Percentiles rank a stretch among this genome's conserved stretches.
Evolutionary conservation across 2,797 vertebrate genomes (phyloP).

Genomic region (Acanthis flammea): DNA sequence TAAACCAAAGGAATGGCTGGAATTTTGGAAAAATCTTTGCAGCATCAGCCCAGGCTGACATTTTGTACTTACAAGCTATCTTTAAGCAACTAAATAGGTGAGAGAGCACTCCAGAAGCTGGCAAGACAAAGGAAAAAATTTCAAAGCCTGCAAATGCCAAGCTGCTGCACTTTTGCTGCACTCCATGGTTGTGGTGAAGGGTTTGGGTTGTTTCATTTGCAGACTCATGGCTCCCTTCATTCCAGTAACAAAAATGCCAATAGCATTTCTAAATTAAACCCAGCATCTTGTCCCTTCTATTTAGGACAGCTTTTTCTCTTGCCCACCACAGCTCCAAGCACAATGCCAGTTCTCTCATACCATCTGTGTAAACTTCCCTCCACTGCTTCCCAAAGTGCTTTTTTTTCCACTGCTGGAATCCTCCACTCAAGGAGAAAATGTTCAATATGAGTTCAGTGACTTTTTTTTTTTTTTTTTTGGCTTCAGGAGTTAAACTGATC

Average conservation of each 20-base stretch:
- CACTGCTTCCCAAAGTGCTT: background rate
- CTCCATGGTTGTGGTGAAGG: background rate
- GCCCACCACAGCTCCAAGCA: background rate
- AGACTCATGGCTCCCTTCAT: constrained; percentile 21
- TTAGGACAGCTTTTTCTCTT: constrained; percentile 35
- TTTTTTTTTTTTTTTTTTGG: background rate
- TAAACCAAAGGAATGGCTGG: constrained; percentile 64
- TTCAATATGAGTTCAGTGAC: background rate
- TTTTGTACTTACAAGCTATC: constrained; percentile 40
- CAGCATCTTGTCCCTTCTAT: constrained; percentile 28
- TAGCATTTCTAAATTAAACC: constrained; percentile 48
- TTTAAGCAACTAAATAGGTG: constrained; percentile 42
- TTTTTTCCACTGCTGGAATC: background rate
- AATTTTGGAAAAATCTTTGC: constrained; percentile 45
- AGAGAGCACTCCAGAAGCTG: constrained; percentile 22
- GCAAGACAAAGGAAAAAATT: background rate
- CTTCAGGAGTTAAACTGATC: background rate
- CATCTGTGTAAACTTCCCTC: constrained; percentile 22
- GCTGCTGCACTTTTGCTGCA: background rate
- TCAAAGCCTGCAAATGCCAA: background rate
- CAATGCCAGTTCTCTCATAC: background rate
- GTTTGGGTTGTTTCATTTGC: constrained; percentile 21
- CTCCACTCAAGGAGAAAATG: background rate
- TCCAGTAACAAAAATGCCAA: constrained; percentile 46
- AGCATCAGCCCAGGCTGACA: constrained; percentile 19